These are phyloP conservation scores for Incurvaria masculella DNA, from an alignment of 2,888 invertebrate genomes.

Conservation along the genomic window DNA sequence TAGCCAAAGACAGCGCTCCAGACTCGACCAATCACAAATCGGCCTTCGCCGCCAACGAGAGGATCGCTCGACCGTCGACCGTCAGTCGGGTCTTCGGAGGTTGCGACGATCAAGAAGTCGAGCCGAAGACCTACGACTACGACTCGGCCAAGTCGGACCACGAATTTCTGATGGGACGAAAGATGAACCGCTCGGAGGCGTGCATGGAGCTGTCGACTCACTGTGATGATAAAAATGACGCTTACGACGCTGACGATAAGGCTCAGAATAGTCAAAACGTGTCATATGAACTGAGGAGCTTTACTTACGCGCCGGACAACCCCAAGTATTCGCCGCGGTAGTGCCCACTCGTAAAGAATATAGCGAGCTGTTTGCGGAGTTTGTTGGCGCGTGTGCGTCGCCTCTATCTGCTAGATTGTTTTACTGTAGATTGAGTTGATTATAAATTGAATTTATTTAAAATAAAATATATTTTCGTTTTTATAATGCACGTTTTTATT, in stretches of 20 bases:
- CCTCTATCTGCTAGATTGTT: neutral
- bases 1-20: too few relatives aligned
- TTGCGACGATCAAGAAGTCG: slow-evolving; percentile 26
- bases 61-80: slow-evolving; percentile 17
- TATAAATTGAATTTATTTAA: neutral
- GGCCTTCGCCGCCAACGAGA: too few relatives aligned
- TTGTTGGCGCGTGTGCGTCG: neutral
- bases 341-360: slow-evolving; percentile 17
- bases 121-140: slow-evolving; percentile 14
- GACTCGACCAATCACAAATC: too few relatives aligned
- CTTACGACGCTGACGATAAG: slow-evolving; percentile 7
- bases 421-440: neutral
- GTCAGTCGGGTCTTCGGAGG: slow-evolving; percentile 42
- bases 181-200: slow-evolving; percentile 10
- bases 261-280: slow-evolving; percentile 31
- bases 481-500: neutral
- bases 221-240: slow-evolving; percentile 11
- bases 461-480: neutral
- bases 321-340: slow-evolving; percentile 79
- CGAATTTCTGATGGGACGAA: neutral
- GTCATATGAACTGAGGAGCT: slow-evolving; percentile 81
- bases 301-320: slow-evolving; percentile 83
- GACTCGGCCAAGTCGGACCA: slow-evolving; percentile 12
- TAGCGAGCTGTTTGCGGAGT: neutral
- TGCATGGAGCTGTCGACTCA: slow-evolving; percentile 10